Evolutionary conservation across 1,140 invertebrate genomes (phyloP), one percentile per base, ranked within the genome.

Genomic region (Popillia japonica): DNA sequence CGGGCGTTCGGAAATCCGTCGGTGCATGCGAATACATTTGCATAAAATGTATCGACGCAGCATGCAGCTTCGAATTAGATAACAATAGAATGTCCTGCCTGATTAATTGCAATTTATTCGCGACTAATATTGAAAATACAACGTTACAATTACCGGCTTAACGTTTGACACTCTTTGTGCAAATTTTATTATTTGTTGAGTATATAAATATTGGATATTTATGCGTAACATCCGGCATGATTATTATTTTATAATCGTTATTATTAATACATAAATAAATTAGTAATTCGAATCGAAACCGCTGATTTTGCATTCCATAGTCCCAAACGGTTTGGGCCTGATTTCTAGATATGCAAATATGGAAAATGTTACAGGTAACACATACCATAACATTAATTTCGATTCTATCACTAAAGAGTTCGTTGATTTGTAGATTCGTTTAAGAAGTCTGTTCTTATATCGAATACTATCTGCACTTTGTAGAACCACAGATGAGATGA

Each of bases 201-300:
- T 73, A 17, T 73, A 73, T 73, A 73, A 73, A 73, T 73, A 73
- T 73, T 20, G 72, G 40, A 73, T 73, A 73, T 73, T 73, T 73
- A 73, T 41, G 27, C 14, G 34, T n/a, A 40, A 73, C 14, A 42
- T 73, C 27, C 72, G 61, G 17, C 14, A 40, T 34, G 72, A 40
- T 73, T 73, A 73, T 73, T 73, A 73, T 73, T 73, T 73, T 73
- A 73, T 40, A 73, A 73, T 73, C 72, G 9, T 41, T 34, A 73
- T 73, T 73, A 73, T 73, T 73, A 73, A 42, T 73, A 73, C 72
- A 42, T 73, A 73, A 73, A 27, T 34, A n/a, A 73, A 73, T 73
- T 73, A 42, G 40, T 73, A 64, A 20, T 64, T 64, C 22, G 17
- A 9, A 11, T 48, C 11, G 11, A 10, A 48, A n/a, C 8, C 44